Percentiles rank a stretch among this genome's conserved stretches.
phyloP scores from a whole-genome alignment of 2,797 vertebrate species.

The Hemibagrus guttatus region DNA sequence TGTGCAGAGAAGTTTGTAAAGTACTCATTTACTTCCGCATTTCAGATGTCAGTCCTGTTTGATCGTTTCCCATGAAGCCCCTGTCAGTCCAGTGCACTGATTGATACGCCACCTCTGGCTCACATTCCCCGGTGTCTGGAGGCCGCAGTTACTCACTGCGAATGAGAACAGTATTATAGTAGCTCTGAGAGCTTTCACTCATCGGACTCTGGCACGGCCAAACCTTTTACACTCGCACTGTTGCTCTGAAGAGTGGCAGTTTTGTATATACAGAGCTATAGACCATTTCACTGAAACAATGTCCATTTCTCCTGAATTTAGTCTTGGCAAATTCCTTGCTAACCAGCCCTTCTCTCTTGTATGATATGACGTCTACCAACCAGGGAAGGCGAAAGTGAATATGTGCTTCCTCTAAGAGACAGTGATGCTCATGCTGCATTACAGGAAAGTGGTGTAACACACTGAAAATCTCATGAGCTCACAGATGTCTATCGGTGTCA shows the following conservation, averaged over 20 bases:
- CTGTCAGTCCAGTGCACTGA: conserved; percentile 56
- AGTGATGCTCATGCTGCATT: not conserved
- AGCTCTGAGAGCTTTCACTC: conserved; percentile 63
- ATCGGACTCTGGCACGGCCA: conserved; percentile 18
- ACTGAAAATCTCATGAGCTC: not conserved
- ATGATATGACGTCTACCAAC: not conserved
- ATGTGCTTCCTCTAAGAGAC: not conserved
- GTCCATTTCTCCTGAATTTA: not conserved
- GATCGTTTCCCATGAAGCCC: conserved; percentile 63
- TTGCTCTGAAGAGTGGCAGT: conserved; percentile 14
- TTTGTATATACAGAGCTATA: conserved; percentile 14
- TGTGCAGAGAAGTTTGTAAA: not conserved
- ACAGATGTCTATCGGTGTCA: not conserved
- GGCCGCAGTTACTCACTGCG: conserved; percentile 64
- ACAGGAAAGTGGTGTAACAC: not conserved
- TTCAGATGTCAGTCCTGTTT: conserved; percentile 49
- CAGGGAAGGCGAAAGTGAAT: not conserved
- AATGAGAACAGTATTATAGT: conserved; percentile 65
- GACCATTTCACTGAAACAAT: not conserved
- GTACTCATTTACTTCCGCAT: conserved; percentile 2
- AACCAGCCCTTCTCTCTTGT: not conserved
- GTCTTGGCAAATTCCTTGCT: not conserved
- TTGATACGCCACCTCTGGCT: conserved; percentile 56
- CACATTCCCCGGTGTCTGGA: conserved; percentile 48
- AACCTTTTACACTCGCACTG: conserved; percentile 12